Evolutionary conservation across 2,888 invertebrate species (phyloP).

Genomic region (Amorpha juglandis): DNA sequence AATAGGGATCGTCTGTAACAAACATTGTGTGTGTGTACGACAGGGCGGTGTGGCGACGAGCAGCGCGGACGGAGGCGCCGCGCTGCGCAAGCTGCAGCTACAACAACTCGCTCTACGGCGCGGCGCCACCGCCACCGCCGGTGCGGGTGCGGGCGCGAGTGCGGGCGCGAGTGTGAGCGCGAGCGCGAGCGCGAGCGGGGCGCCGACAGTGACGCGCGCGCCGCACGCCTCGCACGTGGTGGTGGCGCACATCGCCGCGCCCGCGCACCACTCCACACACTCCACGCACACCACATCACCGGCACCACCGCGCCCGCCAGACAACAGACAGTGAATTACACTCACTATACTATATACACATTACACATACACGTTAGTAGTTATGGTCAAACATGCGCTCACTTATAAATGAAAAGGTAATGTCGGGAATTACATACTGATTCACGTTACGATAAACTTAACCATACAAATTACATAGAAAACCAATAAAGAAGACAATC

Average conservation of each 20-base stretch:
- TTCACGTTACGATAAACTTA: neutral
- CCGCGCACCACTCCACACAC: constrained; percentile 39
- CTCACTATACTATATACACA: too few relatives aligned
- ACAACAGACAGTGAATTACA: constrained; percentile 34
- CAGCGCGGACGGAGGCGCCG: constrained; percentile 76
- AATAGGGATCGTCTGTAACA: too few relatives aligned
- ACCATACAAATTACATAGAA: neutral
- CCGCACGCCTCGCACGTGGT: constrained; percentile 66
- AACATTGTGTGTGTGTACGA: neutral
- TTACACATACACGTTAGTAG: too few relatives aligned
- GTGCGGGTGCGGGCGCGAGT: constrained; percentile 40
- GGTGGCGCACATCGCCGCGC: constrained; percentile 60
- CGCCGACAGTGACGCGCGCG: constrained; percentile 58
- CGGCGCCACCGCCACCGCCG: constrained; percentile 43
- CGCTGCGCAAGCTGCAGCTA: constrained; percentile 57
- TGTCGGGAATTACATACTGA: neutral
- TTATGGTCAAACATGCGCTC: too few relatives aligned
- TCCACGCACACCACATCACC: constrained; percentile 59
- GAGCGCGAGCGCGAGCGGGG: constrained; percentile 28
- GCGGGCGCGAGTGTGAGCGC: constrained; percentile 35
- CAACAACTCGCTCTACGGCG: constrained; percentile 59
- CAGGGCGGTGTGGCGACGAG: constrained; percentile 53
- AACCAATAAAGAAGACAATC: too few relatives aligned
- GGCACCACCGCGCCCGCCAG: constrained; percentile 62
- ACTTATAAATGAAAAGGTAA: too few relatives aligned